Base-by-base conservation (phyloP, 2,797 vertebrate genomes). In the Gymnoscopelus braueri region DNA sequence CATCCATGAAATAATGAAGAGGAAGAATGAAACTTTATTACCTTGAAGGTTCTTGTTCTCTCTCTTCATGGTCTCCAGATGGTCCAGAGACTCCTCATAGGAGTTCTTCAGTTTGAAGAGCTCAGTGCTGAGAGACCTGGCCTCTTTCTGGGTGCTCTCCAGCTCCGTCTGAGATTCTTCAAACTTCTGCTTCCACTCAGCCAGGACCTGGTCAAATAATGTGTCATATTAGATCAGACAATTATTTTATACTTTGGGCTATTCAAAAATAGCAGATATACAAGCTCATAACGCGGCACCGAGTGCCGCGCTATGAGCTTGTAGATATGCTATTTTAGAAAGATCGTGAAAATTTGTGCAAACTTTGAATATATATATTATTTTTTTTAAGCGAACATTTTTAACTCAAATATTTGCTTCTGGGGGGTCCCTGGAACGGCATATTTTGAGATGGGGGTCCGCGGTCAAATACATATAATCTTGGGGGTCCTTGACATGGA, bases 21-120 rank as follows among this genome's bases (percentile, higher is more conserved):
- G 71, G 69, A 83, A 71, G 26, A 29, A 29, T 84, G 71, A 72
- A 67, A 67, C 78, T 29, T 39, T 32, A 47, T 3, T 56, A 87
- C 86, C 85, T 81, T 91, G 86, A 1, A 97, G 93, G 60, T 96
- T 96, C 83, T 96, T 97, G 72, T 95, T 97, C 67, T 97, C 96
- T 64, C 96, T 87, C 68, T 92, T 92, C 84, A 92, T 82, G 50
- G 88, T 92, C 76, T 93, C 92, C 65, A 93, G 79, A 29, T 93
- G 90, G 68, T 93, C 92, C 59, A 92, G 57, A 66, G 89, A 81
- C 62, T 93, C 92, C 70, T 93, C 92, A 74, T 93, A 93, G 1
- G 92, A 92, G 85, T 93, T 93, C 73, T 91, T 93, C 61, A 93
- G 78, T 81, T 93, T 93, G 69, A 93, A 93, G 53, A 93, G 91